Evolutionary conservation across 2,888 invertebrate genomes (phyloP).

Genomic region (Achlya flavicornis): DNA sequence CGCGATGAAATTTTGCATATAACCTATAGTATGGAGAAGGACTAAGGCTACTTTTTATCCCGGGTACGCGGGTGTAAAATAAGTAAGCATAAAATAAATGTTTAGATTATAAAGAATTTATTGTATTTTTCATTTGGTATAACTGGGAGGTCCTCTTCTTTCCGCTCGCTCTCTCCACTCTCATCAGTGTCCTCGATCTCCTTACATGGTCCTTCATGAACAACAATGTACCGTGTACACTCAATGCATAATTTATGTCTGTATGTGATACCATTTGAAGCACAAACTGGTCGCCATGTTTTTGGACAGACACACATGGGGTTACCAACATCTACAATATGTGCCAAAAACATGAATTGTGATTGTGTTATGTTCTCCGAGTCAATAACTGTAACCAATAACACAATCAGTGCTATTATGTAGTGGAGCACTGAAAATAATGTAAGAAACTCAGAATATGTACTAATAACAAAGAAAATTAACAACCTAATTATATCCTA

Average conservation of each 20-base stretch:
- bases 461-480: too few relatives aligned
- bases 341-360: too few relatives aligned
- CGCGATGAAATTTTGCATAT: too few relatives aligned
- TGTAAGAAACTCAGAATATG: too few relatives aligned
- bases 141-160: not conserved
- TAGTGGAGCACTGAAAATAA: not conserved
- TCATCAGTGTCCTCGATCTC: not conserved
- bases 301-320: not conserved
- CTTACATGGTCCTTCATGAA: not conserved
- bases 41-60: too few relatives aligned
- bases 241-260: not conserved
- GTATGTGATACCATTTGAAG: conserved; percentile 1
- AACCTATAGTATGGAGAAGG: too few relatives aligned
- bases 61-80: too few relatives aligned
- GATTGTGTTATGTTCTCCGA: not conserved
- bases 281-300: not conserved
- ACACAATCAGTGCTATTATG: not conserved
- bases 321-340: not conserved
- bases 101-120: too few relatives aligned
- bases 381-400: not conserved
- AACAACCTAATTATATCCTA: too few relatives aligned
- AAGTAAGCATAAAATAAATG: too few relatives aligned
- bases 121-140: too few relatives aligned
- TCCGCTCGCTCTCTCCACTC: not conserved
- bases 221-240: not conserved